These are phyloP conservation scores for Epizoanthus scotinus DNA, from an alignment of 92 coral and sea anemone species.

Conservation along the genomic window DNA sequence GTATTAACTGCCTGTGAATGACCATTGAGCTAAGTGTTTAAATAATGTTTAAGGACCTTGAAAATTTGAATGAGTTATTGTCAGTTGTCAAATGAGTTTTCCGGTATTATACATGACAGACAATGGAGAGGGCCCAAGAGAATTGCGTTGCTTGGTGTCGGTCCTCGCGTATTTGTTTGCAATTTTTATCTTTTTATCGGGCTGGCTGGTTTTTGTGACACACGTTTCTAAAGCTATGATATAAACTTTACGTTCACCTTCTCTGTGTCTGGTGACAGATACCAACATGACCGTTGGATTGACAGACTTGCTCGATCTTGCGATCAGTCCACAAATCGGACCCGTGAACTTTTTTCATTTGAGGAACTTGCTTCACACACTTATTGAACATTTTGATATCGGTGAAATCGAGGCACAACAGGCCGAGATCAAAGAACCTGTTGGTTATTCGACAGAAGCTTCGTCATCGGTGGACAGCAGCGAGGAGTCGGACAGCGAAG, in stretches of 20 bases:
- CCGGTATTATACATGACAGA: neutral
- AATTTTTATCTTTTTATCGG: neutral
- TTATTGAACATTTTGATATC: slow-evolving; percentile 83
- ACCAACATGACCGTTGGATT: slow-evolving; percentile 80
- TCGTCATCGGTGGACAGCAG: slow-evolving; percentile 43
- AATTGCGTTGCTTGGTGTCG: slow-evolving; percentile 54
- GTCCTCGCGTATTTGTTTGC: slow-evolving; percentile 23
- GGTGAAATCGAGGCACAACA: slow-evolving; percentile 82
- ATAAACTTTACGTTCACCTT: neutral
- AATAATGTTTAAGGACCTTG: slow-evolving; percentile 12
- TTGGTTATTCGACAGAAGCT: slow-evolving; percentile 46
- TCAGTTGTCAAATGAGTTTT: neutral
- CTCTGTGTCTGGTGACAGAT: neutral
- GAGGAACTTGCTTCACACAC: slow-evolving; percentile 75
- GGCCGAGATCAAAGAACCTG: slow-evolving; percentile 62
- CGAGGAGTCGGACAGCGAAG: slow-evolving; percentile 69
- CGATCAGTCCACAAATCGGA: slow-evolving; percentile 91
- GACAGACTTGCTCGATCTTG: slow-evolving; percentile 82
- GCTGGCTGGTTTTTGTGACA: neutral
- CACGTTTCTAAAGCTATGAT: neutral
- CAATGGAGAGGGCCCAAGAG: slow-evolving; percentile 28
- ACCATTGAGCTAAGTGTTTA: slow-evolving; percentile 12
- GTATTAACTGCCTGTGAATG: slow-evolving; percentile 40
- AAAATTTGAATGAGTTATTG: slow-evolving; percentile 13
- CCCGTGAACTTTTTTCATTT: slow-evolving; percentile 94